Evolutionary conservation across 2,888 invertebrate genomes (phyloP), one percentile per base, ranked within the genome.

Genomic region (Diplazon laetatorius): DNA sequence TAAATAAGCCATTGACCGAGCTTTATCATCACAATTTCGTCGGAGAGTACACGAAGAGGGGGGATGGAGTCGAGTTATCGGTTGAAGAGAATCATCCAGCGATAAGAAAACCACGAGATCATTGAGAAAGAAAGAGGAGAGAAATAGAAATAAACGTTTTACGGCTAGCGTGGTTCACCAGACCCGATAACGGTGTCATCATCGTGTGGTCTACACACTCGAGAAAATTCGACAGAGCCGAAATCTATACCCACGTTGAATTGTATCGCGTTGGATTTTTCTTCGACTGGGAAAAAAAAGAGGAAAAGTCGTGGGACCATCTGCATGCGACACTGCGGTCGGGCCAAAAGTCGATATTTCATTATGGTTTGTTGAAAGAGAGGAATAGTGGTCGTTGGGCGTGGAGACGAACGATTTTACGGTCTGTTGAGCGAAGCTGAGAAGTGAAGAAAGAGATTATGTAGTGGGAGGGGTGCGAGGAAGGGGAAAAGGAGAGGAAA

Each of bases 291-390:
- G n/a, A n/a, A n/a, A n/a, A n/a, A n/a, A n/a, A 16, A 48, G 30
- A 25, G 39, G 39, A 60, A 52, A 25, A 30, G 60, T 50, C 42
- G 62, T 50, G 37, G 62, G 60, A 50, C 37, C 60, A 62, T 60
- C 62, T 52, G 70, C 70, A 42, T 48, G 60, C 25, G 50, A 37
- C 50, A 30, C 14, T 22, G 25, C 52, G 44, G 35, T 48, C 30
- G 14, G 44, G 44, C 39, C 50, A 8, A 14, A 12, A 78, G 78
- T 74, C 74, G 78, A 74, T 78, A 78, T 75, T 78, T 78, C 70
- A 74, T 78, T 75, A 78, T 8, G 37, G 65, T 18, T 12, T 16
- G 20, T 48, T 46, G 50, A 60, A 22, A 52, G 72, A 52, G 25
- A 35, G 42, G n/a, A 30, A 30, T 14, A 16, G 39, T 20, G 22